Evolutionary conservation across 1,140 invertebrate species (phyloP).

Genomic region (Meloidogyne floridensis): DNA sequence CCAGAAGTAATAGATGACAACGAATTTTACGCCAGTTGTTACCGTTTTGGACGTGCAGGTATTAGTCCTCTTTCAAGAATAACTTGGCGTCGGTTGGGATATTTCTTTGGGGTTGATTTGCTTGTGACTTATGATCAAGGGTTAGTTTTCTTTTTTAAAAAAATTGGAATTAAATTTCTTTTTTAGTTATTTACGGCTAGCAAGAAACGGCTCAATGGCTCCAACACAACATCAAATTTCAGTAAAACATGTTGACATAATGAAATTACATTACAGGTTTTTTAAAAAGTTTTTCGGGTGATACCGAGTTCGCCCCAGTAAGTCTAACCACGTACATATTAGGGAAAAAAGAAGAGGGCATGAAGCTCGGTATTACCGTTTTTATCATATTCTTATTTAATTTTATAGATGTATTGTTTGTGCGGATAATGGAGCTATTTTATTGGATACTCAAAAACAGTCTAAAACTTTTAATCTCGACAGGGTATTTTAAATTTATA

Average conservation of each 20-base stretch:
- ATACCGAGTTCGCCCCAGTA: too few relatives aligned
- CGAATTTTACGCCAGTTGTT: not conserved
- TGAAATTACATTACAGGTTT: slow-evolving; percentile 29
- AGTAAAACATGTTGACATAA: not conserved
- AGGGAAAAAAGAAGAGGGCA: too few relatives aligned
- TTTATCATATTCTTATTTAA: not conserved
- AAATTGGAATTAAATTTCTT: too few relatives aligned
- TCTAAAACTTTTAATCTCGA: slow-evolving; percentile 23
- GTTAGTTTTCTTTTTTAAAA: slow-evolving; percentile 11
- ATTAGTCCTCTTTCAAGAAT: slow-evolving; percentile 6
- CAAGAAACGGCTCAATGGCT: slow-evolving; percentile 10
- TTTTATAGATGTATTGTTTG: slow-evolving; percentile 21
- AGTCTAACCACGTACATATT: too few relatives aligned
- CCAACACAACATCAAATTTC: slow-evolving; percentile 23
- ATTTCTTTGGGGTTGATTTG: slow-evolving; percentile 28
- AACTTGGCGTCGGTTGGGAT: slow-evolving; percentile 30
- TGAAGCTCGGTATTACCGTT: not conserved
- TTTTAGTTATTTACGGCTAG: slow-evolving; percentile 11
- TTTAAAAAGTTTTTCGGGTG: not conserved
- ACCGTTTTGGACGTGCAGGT: not conserved
- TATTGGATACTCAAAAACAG: slow-evolving; percentile 24
- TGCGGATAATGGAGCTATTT: not conserved
- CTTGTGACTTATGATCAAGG: slow-evolving; percentile 30
- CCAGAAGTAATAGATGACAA: not conserved
- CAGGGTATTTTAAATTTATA: slow-evolving; percentile 12